Evolutionary conservation across 2,797 vertebrate genomes (phyloP), one percentile per base, ranked within the genome.

Genomic region (Macroramphosus scolopax): DNA sequence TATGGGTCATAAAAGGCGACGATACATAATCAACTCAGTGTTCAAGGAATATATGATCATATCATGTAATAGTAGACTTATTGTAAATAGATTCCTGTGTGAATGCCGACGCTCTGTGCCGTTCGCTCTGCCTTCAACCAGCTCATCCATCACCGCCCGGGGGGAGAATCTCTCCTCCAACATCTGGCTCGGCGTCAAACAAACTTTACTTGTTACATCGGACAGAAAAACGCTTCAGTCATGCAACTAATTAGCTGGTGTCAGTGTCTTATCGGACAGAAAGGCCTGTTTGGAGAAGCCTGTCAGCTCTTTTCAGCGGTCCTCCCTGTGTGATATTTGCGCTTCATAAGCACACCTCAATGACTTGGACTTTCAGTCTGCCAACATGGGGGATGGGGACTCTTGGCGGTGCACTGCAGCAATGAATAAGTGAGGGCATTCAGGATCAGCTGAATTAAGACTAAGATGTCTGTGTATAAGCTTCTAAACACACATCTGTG

Each of bases 221-320:
- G 26, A 57, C 15, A 47, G 31, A 22, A 28, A 43, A 65, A 35
- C 12, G 2, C 59, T 56, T 53, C 49, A 64, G 66, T 83, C 77
- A 68, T 30, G 20, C 13, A 40, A 63, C 54, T 89, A 84, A 89
- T 87, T 77, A 88, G 57, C 51, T 37, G 17, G 60, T 77, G 83
- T 87, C 83, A 83, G 77, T 62, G 56, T 75, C 79, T 88, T 81
- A 85, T 88, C 86, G 66, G 51, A 67, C 50, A 69, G 37, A 63
- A 70, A 60, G 68, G 64, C 53, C 82, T 89, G 82, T 87, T 89
- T 84, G 58, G 33, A 89, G 65, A 87, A 63, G 71, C 57, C 50
- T 80, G 75, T 75, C 76, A 74, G 78, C 63, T 82, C 47, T 46
- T 78, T 59, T 83, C 75, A 79, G 66, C 69, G 8, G 17, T 53